Percentiles rank a stretch among this genome's conserved stretches.
These are phyloP conservation scores for Cantharis rustica DNA, from an alignment of 2,888 invertebrate species.

Conservation along the genomic window DNA sequence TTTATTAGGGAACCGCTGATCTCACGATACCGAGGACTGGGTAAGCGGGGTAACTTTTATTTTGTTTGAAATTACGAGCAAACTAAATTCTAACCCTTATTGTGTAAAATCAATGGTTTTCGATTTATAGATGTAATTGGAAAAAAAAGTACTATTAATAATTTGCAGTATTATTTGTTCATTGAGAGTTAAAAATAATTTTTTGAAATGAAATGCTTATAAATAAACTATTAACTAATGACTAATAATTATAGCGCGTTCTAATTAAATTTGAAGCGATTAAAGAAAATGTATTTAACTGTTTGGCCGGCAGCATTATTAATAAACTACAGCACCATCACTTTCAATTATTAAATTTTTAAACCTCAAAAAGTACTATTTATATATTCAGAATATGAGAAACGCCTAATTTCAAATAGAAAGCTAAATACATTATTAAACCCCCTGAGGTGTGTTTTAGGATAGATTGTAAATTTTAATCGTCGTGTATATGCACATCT, in stretches of 20 bases:
- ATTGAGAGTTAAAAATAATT: background rate
- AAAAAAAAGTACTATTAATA: too few relatives aligned
- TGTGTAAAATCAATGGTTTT: too few relatives aligned
- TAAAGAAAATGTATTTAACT: slow-evolving; percentile 1
- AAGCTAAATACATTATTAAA: background rate
- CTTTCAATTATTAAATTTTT: background rate
- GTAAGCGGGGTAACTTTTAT: too few relatives aligned
- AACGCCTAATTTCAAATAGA: background rate
- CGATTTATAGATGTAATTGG: too few relatives aligned
- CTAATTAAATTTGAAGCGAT: background rate
- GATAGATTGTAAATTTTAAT: background rate
- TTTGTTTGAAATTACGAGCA: too few relatives aligned
- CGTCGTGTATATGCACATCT: background rate
- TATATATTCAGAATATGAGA: background rate
- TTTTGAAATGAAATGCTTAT: background rate
- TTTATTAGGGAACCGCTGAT: too few relatives aligned
- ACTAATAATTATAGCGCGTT: background rate
- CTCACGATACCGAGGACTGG: too few relatives aligned
- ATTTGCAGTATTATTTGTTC: too few relatives aligned
- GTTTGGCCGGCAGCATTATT: background rate
- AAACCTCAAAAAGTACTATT: background rate
- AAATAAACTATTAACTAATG: background rate
- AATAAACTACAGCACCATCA: background rate
- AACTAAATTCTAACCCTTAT: too few relatives aligned
- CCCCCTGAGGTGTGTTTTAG: background rate